Evolutionary conservation across 2,888 invertebrate species (phyloP).

Genomic region (Phyllotreta cruciferae): DNA sequence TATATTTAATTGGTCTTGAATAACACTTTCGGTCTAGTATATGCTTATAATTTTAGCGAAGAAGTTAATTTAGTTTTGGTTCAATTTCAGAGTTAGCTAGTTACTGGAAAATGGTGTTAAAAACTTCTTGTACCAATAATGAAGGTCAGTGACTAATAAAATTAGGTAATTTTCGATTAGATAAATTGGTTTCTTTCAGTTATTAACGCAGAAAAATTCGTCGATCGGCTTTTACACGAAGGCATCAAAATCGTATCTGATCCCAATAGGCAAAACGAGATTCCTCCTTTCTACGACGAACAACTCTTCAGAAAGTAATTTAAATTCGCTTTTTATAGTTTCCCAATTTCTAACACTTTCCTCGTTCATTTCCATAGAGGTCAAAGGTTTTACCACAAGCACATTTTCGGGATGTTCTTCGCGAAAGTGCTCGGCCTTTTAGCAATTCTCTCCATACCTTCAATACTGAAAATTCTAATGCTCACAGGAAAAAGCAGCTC

Average conservation of each 20-base stretch:
- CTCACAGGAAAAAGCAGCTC: conserved; percentile 76
- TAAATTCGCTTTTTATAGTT: not conserved
- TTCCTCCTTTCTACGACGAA: conserved; percentile 75
- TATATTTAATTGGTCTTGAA: too few relatives aligned
- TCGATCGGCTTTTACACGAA: conserved; percentile 58
- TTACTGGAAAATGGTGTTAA: too few relatives aligned
- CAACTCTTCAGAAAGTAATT: conserved; percentile 29
- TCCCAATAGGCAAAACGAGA: conserved; percentile 57
- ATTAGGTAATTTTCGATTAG: too few relatives aligned
- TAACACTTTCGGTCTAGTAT: too few relatives aligned
- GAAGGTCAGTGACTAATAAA: too few relatives aligned
- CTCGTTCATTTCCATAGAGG: conserved; percentile 65
- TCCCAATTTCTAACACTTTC: conserved; percentile 13
- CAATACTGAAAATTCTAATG: conserved; percentile 74
- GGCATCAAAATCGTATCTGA: conserved; percentile 62
- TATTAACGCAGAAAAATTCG: conserved; percentile 40
- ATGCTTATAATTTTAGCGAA: too few relatives aligned
- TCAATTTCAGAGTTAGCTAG: too few relatives aligned
- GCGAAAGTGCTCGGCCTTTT: conserved; percentile 80
- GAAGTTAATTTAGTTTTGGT: too few relatives aligned
- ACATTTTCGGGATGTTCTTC: conserved; percentile 73
- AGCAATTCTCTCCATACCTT: conserved; percentile 76
- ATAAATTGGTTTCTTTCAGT: too few relatives aligned
- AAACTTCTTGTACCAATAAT: too few relatives aligned
- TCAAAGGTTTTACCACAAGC: conserved; percentile 73